These are phyloP conservation scores for Podilymbus podiceps DNA, from an alignment of 2,113 vertebrate genomes.

Conservation along the genomic window DNA sequence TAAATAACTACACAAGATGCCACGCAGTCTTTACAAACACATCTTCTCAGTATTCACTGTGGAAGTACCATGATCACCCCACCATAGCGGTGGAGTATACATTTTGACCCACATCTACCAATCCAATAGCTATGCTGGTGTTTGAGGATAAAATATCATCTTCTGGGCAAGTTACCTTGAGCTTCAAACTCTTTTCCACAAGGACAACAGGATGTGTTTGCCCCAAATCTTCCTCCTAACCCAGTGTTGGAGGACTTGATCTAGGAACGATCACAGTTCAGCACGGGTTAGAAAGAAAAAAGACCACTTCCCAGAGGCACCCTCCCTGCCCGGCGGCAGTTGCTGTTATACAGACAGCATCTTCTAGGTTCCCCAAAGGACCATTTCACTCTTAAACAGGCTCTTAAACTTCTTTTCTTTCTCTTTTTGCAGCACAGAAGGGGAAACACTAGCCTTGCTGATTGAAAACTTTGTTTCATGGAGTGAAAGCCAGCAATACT, in stretches of 20 bases:
- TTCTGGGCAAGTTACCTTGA: neutral
- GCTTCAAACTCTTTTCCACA: neutral
- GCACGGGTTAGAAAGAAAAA: neutral
- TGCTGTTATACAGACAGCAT: neutral
- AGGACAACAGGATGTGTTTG: neutral
- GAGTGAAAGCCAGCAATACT: neutral
- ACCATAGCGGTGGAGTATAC: fast-evolving
- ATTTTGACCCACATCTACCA: neutral
- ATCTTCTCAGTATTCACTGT: neutral
- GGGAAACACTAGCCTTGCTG: neutral
- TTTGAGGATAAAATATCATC: neutral
- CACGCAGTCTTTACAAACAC: neutral
- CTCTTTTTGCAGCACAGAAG: neutral
- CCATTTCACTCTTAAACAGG: neutral
- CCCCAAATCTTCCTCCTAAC: neutral
- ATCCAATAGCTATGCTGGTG: neutral
- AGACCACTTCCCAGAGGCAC: neutral
- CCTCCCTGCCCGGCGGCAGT: neutral
- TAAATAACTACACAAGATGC: neutral
- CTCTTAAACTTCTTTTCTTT: neutral
- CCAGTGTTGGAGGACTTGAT: neutral
- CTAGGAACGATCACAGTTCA: neutral
- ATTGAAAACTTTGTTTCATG: slow-evolving; percentile 3
- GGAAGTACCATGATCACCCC: neutral
- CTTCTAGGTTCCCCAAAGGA: neutral